Conservation (phyloP, 2,113 vertebrate genomes). For the Phoxinus phoxinus region DNA sequence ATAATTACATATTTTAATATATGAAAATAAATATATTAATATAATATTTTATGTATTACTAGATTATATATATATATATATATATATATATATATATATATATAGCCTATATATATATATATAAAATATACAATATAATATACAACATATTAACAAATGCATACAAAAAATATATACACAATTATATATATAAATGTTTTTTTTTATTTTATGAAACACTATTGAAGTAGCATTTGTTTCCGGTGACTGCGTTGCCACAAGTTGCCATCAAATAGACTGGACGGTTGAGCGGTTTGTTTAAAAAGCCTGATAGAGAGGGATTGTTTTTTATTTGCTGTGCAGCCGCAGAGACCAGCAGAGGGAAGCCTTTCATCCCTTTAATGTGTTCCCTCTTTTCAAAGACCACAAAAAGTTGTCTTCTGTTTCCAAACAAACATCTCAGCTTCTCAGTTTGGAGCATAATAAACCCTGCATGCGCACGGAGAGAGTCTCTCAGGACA, state of each 20-base stretch:
- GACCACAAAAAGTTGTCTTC: conserved; percentile 40
- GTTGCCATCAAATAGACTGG: background rate
- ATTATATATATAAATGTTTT: background rate
- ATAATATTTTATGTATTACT: no score
- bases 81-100: no score
- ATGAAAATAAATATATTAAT: no score
- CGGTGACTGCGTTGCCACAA: background rate
- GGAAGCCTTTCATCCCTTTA: conserved; percentile 69
- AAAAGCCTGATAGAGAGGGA: conserved; percentile 31
- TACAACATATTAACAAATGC: background rate
- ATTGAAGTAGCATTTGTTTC: background rate
- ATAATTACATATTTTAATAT: no score
- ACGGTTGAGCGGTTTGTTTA: background rate
- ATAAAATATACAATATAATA: background rate
- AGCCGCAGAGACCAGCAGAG: conserved; percentile 56
- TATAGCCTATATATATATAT: no score
- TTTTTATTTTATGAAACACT: background rate
- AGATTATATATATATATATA: no score
- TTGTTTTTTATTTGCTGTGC: conserved; percentile 68
- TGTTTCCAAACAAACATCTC: conserved; percentile 25
- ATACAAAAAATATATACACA: background rate
- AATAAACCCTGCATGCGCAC: conserved; percentile 32
- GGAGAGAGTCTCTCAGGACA: background rate
- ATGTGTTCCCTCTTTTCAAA: conserved; percentile 62
- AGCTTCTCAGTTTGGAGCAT: conserved; percentile 6